phyloP scores from a whole-genome alignment of 2,888 invertebrate genomes.

The Lordiphosa andalusiaca region DNA sequence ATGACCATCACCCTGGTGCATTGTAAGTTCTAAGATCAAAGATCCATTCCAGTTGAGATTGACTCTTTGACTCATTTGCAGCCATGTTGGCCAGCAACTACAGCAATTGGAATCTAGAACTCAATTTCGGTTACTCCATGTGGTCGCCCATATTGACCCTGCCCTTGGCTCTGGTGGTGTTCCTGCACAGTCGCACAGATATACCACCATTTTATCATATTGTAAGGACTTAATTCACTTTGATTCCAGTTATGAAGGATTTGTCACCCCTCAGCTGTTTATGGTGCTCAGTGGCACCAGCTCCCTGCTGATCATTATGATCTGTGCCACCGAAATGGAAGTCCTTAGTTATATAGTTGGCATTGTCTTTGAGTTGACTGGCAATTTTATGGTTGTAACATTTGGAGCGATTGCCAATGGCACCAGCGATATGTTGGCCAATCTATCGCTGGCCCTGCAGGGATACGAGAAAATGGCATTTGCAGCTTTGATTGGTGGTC shows the following conservation, averaged over 20 bases:
- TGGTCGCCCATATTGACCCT: slow-evolving; percentile 32
- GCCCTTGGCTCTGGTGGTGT: slow-evolving; percentile 38
- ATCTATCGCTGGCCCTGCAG: slow-evolving; percentile 32
- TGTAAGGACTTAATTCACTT: no score
- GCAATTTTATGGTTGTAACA: slow-evolving; percentile 30
- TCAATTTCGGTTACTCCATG: not conserved
- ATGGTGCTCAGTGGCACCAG: slow-evolving; percentile 14
- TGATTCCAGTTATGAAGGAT: no score
- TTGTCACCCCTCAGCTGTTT: slow-evolving; percentile 24
- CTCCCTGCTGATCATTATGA: slow-evolving; percentile 29
- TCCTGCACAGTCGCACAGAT: slow-evolving; percentile 42
- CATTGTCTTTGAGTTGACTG: slow-evolving; percentile 27
- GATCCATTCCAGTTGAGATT: not conserved
- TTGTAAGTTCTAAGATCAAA: slow-evolving; percentile 18
- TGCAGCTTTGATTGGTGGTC: slow-evolving; percentile 39
- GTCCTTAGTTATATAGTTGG: slow-evolving; percentile 36
- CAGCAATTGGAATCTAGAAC: slow-evolving; percentile 12
- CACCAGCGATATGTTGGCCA: slow-evolving; percentile 38
- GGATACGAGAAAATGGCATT: slow-evolving; percentile 52
- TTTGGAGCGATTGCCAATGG: slow-evolving; percentile 29
- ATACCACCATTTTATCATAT: slow-evolving; percentile 39
- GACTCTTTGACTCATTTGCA: not conserved
- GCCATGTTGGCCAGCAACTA: slow-evolving; percentile 20
- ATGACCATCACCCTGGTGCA: slow-evolving; percentile 30
- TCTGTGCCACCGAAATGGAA: slow-evolving; percentile 39